These are phyloP conservation scores for Falco concolor DNA, from an alignment of 2,797 vertebrate species.

Conservation along the genomic window DNA sequence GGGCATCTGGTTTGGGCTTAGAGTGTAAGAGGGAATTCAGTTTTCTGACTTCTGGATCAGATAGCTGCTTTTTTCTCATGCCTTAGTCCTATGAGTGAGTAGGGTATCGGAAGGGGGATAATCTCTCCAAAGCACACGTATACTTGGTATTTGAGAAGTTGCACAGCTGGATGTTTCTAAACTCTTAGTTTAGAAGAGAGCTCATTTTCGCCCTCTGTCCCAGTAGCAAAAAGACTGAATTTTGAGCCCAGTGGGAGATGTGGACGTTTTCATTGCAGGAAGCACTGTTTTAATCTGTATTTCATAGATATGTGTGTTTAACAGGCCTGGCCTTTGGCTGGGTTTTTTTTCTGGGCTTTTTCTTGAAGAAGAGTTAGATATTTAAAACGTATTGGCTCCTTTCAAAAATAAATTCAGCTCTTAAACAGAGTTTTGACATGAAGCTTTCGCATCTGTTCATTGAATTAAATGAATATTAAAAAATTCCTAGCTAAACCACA, in stretches of 20 bases:
- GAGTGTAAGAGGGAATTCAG: background rate
- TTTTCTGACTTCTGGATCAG: background rate
- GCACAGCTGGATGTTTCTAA: slow-evolving; percentile 1
- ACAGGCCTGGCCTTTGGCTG: slow-evolving; percentile 34
- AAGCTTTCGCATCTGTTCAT: slow-evolving; percentile 25
- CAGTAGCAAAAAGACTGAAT: background rate
- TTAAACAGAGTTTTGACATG: slow-evolving; percentile 14
- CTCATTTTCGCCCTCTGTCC: background rate
- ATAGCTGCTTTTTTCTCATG: background rate
- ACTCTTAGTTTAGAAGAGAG: background rate
- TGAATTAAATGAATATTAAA: slow-evolving; percentile 49
- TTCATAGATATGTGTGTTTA: background rate
- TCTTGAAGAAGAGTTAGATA: background rate
- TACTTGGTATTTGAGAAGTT: background rate
- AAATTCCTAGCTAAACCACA: slow-evolving; percentile 55
- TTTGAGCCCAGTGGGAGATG: background rate
- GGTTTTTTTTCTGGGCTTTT: background rate
- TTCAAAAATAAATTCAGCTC: slow-evolving; percentile 42
- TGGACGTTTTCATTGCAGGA: slow-evolving; percentile 22
- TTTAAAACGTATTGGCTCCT: slow-evolving; percentile 32
- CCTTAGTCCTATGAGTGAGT: background rate
- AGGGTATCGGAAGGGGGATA: background rate
- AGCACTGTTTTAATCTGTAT: background rate
- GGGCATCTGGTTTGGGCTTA: background rate
- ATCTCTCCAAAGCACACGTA: background rate